Conservation (phyloP, 37 sponge, comb jelly and placozoan genomes). For the Lycopodina hypogea region DNA sequence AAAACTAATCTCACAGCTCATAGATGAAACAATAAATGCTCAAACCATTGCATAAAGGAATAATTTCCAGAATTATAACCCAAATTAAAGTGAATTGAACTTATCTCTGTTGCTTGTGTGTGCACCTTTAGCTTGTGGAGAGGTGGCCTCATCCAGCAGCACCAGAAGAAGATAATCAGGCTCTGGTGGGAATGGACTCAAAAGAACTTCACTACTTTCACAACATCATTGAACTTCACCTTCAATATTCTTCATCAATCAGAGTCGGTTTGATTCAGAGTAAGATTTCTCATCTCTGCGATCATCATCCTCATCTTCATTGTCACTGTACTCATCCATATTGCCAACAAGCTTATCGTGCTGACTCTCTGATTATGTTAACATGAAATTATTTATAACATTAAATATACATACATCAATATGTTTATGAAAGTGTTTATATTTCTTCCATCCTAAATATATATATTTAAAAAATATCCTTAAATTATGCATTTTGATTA, state of each 20-base stretch:
- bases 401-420: too few species aligned
- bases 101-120: neutral
- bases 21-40: too few species aligned
- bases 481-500: too few species aligned
- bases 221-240: neutral
- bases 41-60: neutral
- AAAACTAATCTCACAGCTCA: too few species aligned
- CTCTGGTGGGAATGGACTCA: constrained; percentile 62
- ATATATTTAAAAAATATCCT: too few species aligned
- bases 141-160: constrained; percentile 12
- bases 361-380: constrained; percentile 70
- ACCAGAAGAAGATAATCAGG: constrained; percentile 60
- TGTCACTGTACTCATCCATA: constrained; percentile 87
- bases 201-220: neutral
- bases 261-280: constrained; percentile 25
- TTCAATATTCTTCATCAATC: constrained; percentile 11
- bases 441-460: too few species aligned
- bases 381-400: too few species aligned
- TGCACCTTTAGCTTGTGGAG: constrained; percentile 1
- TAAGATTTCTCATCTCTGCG: constrained; percentile 34
- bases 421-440: too few species aligned
- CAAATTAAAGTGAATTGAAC: neutral
- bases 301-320: constrained; percentile 87
- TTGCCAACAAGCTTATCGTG: constrained; percentile 74
- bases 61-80: neutral